Base-by-base conservation (phyloP, 2,888 invertebrate genomes). In the Eristalis intricaria region DNA sequence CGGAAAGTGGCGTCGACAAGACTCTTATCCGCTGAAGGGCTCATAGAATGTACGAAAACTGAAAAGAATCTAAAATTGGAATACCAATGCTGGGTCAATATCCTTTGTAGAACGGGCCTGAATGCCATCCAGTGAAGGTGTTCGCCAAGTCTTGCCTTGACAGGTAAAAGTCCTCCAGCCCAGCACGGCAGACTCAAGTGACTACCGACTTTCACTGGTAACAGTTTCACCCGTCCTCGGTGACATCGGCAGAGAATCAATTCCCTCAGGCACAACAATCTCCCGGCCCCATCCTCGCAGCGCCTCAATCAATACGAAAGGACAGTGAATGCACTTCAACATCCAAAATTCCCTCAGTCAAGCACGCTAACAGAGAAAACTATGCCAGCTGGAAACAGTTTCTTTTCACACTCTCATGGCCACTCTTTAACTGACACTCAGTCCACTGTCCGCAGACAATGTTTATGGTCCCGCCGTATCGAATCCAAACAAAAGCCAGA, bases 401-500 rank as follows among this genome's bases (percentile, higher is more conserved):
- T 50, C 50, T 50, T 50, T 50, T 50, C 50, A 50, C 50, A 50
- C 50, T 50, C 19, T 50, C 50, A n/a, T 50, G 50, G n/a, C 5
- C 50, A n/a, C 50, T 19, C 8, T 50, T 50, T 50, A 50, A n/a
- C n/a, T n/a, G 8, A 19, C 43, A 32, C 63, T 65, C 7, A 58
- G n/a, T 56, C 74, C 23, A 22, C 56, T 40, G 38, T 69, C 80
- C 63, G 66, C 50, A 66, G 26, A 15, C 64, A 38, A 74, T 32
- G 61, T 65, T 29, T 56, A 75, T 64, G 50, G 35, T 64, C 15
- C 61, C 26, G 15, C 64, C 58, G 68, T 56, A 76, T 40, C 70
- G 66, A 79, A 79, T 73, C 61, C 35, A 40, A 68, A 68, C 29
- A n/a, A 68, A 32, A 68, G 70, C 26, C 38, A 35, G 50, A 43